These are phyloP conservation scores for Heliconius hortense DNA, from an alignment of 2,888 invertebrate genomes.

Conservation along the genomic window DNA sequence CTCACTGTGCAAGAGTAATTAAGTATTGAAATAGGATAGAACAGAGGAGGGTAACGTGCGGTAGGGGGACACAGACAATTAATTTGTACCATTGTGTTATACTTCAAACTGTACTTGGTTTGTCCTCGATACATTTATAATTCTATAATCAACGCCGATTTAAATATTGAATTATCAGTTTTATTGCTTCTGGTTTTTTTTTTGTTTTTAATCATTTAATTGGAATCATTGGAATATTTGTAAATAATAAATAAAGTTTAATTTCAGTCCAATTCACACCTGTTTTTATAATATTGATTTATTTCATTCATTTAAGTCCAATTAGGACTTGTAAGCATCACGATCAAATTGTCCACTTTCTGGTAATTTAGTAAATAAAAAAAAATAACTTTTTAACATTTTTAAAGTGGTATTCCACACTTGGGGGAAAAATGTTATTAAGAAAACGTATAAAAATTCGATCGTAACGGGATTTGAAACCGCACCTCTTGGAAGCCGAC, in stretches of 20 bases:
- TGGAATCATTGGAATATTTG: too few species aligned
- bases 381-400: too few species aligned
- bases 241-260: too few species aligned
- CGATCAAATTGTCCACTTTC: neutral
- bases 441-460: too few species aligned
- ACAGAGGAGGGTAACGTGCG: neutral
- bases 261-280: neutral
- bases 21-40: conserved; percentile 6
- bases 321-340: neutral
- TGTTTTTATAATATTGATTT: neutral
- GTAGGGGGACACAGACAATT: neutral
- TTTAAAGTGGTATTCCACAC: too few species aligned
- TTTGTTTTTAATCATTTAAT: neutral
- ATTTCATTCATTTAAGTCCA: neutral
- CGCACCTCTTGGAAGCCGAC: too few species aligned
- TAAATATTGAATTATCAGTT: neutral
- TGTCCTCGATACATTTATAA: neutral
- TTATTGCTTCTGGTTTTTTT: neutral
- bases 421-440: too few species aligned
- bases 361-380: too few species aligned
- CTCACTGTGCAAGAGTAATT: neutral
- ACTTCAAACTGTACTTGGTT: neutral
- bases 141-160: neutral
- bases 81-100: conserved; percentile 7
- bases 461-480: too few species aligned